Conservation (phyloP, 2,113 vertebrate genomes). For the Todiramphus saurophagus region DNA sequence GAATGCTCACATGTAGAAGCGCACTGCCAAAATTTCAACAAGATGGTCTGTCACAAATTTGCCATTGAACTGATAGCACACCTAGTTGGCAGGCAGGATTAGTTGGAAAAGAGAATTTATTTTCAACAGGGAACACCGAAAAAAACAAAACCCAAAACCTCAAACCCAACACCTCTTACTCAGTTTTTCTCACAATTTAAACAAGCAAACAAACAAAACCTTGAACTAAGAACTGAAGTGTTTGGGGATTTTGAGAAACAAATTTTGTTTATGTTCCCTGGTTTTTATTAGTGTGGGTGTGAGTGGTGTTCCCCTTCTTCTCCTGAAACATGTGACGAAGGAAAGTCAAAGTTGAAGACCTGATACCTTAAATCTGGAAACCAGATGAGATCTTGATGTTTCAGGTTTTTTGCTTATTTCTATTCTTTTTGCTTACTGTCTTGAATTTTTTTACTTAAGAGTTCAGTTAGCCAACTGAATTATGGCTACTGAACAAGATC, state of each 20-base stretch:
- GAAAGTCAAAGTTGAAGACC: not conserved
- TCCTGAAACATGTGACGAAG: not conserved
- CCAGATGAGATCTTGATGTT: not conserved
- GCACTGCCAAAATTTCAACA: conserved; percentile 48
- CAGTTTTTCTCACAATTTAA: not conserved
- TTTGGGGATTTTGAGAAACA: not conserved
- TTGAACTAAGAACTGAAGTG: not conserved
- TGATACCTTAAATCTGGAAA: not conserved
- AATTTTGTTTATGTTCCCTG: not conserved
- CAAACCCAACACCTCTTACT: not conserved
- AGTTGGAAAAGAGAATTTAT: not conserved
- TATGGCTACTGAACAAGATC: not conserved
- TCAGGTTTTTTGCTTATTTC: not conserved
- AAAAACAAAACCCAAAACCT: not conserved
- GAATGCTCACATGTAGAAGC: conserved; percentile 18
- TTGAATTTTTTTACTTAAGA: not conserved
- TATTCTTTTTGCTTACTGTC: not conserved
- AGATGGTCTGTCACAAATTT: conserved; percentile 50
- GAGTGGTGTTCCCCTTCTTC: not conserved
- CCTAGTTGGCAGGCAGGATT: conserved; percentile 31
- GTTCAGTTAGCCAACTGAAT: not conserved
- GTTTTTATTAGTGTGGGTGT: not conserved
- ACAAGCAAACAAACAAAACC: not conserved
- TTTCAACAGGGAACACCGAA: not conserved
- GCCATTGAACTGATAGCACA: conserved; percentile 33